phyloP scores from a whole-genome alignment of 2,113 vertebrate genomes.

The Tachuris rubrigastra region DNA sequence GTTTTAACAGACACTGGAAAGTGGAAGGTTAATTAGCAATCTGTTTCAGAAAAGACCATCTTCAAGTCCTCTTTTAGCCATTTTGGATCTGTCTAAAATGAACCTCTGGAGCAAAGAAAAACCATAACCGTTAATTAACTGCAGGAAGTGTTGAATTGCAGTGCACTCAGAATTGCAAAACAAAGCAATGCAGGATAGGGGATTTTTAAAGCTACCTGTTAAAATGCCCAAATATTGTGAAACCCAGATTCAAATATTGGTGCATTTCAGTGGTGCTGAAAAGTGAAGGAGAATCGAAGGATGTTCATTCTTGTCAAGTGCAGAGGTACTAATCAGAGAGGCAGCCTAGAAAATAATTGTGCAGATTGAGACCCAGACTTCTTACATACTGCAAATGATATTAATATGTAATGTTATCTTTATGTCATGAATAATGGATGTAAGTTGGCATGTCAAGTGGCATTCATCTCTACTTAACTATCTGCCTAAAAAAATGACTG shows the following conservation, averaged over 20 bases:
- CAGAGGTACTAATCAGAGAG: neutral
- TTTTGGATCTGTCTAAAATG: neutral
- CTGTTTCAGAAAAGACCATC: neutral
- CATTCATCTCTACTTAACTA: neutral
- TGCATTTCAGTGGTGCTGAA: neutral
- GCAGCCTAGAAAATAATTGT: neutral
- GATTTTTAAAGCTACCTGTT: neutral
- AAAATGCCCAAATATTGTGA: neutral
- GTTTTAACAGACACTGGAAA: neutral
- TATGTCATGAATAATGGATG: neutral
- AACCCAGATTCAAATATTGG: neutral
- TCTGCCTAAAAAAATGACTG: neutral
- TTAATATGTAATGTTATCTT: neutral
- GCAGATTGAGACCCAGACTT: neutral
- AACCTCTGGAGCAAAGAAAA: slow-evolving; percentile 10
- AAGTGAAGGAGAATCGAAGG: neutral
- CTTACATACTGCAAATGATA: neutral
- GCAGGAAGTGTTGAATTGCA: neutral
- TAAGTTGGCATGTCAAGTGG: neutral
- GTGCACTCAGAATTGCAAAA: neutral
- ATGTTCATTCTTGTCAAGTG: neutral
- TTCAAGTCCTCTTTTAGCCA: neutral
- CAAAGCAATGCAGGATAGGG: neutral
- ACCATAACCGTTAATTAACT: slow-evolving; percentile 3
- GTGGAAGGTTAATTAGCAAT: slow-evolving; percentile 9